Evolutionary conservation across 2,888 invertebrate species (phyloP), one percentile per base, ranked within the genome.

Genomic region (Lasioglossum vierecki): DNA sequence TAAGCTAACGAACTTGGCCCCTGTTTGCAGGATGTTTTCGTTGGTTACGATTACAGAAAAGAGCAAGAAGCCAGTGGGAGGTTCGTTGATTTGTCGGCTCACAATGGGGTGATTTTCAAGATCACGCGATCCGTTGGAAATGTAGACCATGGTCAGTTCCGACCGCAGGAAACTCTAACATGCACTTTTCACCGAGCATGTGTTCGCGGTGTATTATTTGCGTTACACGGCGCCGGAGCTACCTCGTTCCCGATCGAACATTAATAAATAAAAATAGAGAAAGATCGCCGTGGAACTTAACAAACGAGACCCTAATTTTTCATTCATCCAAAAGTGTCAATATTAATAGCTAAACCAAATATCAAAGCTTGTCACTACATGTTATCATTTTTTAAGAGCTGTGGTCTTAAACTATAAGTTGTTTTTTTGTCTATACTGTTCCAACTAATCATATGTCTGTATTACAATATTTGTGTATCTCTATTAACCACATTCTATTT

Each of bases 91-190:
- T 35, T 22, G 15, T 9, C 22, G 35, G 30, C 49, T 39, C 35
- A 13, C 73, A 39, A 30, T 74, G 73, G n/a, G 39, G 13, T 53
- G 18, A 49, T 72, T 72, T 72, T 72, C 72, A 72, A 72, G 72
- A 72, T 11, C 72, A 26, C 72, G 49, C 72, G 72, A 68, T 35
- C 49, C 72, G 9, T 3, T 49, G 49, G 49, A 49, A 72, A 72
- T 72, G 72, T 72, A 72, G 72, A 72, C 72, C 72, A 72, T 72
- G 72, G 72, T 72, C 72, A 72, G 72, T 49, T 11, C 49, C 30
- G 35, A 72, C 72, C 72, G 49, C 72, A 72, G 72, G 72, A 49
- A 49, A 72, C 22, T 46, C 72, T 49, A 49, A 49, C 49, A 0
- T 72, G 30, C 49, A 72, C 72, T 72, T 72, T 72, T 49, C 46